A percentile compares a stretch with the other conserved stretches of the same genome.
These are phyloP conservation scores for Elymnias hypermnestra DNA, from an alignment of 1,140 invertebrate species.

Conservation along the genomic window DNA sequence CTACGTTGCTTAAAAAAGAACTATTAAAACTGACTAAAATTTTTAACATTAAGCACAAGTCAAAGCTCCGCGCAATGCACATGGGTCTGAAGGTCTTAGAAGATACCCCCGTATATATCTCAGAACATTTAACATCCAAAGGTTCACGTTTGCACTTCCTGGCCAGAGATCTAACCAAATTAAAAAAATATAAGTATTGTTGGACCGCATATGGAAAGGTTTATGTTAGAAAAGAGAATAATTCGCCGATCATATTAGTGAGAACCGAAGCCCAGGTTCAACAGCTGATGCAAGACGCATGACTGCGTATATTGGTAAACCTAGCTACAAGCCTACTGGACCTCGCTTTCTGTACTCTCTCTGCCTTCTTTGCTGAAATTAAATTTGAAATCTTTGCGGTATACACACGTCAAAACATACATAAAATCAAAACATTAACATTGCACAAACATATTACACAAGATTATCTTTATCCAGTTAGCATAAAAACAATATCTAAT, in stretches of 20 bases:
- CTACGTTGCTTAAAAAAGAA: constrained; percentile 26
- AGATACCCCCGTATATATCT: constrained; percentile 21
- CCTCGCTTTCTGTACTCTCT: too few species aligned
- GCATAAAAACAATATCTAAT: too few species aligned
- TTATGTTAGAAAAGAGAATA: not conserved
- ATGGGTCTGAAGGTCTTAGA: constrained; percentile 5
- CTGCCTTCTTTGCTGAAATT: too few species aligned
- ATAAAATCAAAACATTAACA: too few species aligned
- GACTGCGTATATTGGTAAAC: too few species aligned
- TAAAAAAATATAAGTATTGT: constrained; percentile 4
- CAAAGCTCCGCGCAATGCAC: constrained; percentile 13
- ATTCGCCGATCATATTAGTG: not conserved
- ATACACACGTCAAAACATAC: too few species aligned
- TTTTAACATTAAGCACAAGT: constrained; percentile 7
- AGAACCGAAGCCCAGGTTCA: not conserved
- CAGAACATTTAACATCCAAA: constrained; percentile 23
- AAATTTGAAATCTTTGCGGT: too few species aligned
- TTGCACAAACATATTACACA: too few species aligned
- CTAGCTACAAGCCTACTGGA: too few species aligned
- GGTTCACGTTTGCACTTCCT: constrained; percentile 13
- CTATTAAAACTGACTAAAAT: constrained; percentile 21
- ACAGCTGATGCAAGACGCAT: not conserved
- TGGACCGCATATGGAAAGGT: constrained; percentile 16
- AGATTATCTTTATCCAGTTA: too few species aligned
- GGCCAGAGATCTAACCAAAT: constrained; percentile 14